phyloP scores from a whole-genome alignment of 2,113 vertebrate genomes.

The Burhinus bistriatus region DNA sequence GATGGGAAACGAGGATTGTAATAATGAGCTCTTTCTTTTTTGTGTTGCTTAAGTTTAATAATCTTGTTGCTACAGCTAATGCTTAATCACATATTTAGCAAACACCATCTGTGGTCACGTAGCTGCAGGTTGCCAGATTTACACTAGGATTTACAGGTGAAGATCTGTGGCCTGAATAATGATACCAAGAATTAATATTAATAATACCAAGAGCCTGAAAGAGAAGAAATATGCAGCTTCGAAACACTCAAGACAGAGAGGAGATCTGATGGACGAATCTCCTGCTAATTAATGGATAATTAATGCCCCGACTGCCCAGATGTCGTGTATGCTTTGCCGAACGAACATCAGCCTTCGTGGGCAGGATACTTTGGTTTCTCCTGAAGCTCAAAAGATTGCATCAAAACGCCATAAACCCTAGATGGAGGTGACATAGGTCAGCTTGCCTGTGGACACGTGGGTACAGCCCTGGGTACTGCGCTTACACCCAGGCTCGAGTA shows the following conservation, averaged over 20 bases:
- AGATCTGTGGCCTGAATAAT: neutral
- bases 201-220: neutral
- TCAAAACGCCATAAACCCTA: neutral
- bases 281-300: neutral
- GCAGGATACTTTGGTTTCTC: neutral
- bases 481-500: neutral
- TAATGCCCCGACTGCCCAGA: neutral
- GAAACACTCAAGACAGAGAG: neutral
- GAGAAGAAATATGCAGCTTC: neutral
- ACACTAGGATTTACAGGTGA: neutral
- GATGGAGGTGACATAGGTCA: neutral
- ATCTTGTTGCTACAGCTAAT: neutral
- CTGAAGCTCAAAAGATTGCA: neutral
- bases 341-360: neutral
- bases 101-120: neutral
- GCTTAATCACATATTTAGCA: neutral
- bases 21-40: neutral
- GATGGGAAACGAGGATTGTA: neutral
- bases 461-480: neutral
- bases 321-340: neutral
- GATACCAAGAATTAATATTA: neutral
- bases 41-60: neutral
- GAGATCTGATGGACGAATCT: neutral
- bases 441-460: accelerated
- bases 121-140: neutral